These are phyloP conservation scores for Acomys russatus DNA, from an alignment of 2,797 vertebrate genomes.

Conservation along the genomic window DNA sequence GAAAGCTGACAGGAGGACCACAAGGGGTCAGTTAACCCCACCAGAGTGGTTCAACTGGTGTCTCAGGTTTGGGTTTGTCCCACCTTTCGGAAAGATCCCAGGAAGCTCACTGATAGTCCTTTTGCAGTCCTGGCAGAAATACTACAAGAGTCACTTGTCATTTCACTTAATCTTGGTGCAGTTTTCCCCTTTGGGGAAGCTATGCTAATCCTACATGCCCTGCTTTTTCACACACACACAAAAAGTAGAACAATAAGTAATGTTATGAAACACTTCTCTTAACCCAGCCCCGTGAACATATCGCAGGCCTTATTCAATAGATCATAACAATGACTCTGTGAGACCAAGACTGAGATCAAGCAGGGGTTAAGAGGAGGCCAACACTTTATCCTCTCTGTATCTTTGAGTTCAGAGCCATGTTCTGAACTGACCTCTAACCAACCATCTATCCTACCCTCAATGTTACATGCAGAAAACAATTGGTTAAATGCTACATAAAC, in stretches of 20 bases:
- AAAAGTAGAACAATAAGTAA: not conserved
- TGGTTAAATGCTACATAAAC: not conserved
- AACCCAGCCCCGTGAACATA: not conserved
- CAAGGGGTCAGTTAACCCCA: not conserved
- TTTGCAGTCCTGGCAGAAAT: not conserved
- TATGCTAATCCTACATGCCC: not conserved
- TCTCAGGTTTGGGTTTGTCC: constrained; percentile 24
- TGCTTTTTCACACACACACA: not conserved
- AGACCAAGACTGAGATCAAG: not conserved
- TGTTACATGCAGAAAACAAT: not conserved
- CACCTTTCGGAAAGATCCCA: constrained; percentile 22
- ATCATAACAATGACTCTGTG: not conserved
- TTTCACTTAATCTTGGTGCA: not conserved
- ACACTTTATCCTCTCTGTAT: accelerated
- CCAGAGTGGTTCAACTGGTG: not conserved
- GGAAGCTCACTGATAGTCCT: not conserved
- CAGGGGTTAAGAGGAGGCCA: not conserved
- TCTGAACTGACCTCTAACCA: not conserved
- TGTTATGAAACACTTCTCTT: not conserved
- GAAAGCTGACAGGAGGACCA: not conserved
- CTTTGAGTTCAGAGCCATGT: not conserved
- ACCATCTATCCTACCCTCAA: not conserved
- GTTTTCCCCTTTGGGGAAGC: not conserved
- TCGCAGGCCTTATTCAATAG: not conserved
- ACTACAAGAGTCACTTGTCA: not conserved